A percentile compares a stretch with the other conserved stretches of the same genome.
Evolutionary conservation across 2,888 invertebrate species (phyloP).

Genomic region (Agonopterix heracliana): DNA sequence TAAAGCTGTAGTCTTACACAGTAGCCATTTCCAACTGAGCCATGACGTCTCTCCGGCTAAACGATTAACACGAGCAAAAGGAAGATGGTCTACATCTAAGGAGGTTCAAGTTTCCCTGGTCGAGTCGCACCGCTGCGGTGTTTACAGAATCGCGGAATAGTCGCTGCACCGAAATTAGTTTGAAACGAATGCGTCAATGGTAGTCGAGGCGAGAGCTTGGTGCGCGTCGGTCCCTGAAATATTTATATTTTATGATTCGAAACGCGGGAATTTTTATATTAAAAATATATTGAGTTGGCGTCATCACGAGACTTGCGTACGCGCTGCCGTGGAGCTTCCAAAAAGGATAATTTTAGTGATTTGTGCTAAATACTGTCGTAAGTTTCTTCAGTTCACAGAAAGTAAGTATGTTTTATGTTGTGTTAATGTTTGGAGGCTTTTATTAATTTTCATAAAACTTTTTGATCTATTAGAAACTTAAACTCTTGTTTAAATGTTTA

Average conservation of each 20-base stretch:
- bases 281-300: conserved; percentile 54
- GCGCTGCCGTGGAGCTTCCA: conserved; percentile 6
- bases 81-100: neutral
- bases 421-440: conserved; percentile 10
- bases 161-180: conserved; percentile 74
- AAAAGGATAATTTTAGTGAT: conserved; percentile 4
- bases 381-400: neutral
- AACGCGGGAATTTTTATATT: conserved; percentile 55
- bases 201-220: conserved; percentile 41
- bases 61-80: conserved; percentile 3
- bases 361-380: neutral
- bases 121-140: conserved; percentile 48
- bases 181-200: conserved; percentile 72
- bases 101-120: conserved; percentile 37
- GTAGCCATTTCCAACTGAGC: conserved; percentile 38
- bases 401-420: conserved; percentile 14
- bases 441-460: neutral
- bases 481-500: too few species aligned
- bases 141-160: conserved; percentile 74
- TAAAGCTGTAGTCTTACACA: conserved; percentile 34
- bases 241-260: conserved; percentile 69
- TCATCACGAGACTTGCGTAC: conserved; percentile 41
- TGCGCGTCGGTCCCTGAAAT: conserved; percentile 58
- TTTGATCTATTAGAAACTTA: too few species aligned
- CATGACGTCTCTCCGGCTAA: conserved; percentile 28